Conservation (phyloP, 2,888 invertebrate genomes). For the Epicampocera succincta region DNA sequence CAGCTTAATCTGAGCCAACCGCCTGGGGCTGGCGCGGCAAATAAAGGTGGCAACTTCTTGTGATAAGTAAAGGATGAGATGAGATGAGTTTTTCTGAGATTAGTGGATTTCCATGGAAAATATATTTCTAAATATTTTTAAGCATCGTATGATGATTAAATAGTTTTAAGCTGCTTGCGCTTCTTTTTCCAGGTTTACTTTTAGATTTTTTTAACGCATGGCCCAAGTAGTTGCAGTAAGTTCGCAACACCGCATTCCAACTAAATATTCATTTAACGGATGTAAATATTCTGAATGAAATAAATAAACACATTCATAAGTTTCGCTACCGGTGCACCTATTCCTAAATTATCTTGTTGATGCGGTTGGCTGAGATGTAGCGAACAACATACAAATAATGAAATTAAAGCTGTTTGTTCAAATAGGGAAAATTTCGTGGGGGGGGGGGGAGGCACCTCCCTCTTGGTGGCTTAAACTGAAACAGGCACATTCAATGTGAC, state of each 20-base stretch:
- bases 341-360: slow-evolving; percentile 14
- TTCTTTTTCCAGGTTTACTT: not conserved
- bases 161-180: not conserved
- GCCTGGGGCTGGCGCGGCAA: too few species aligned
- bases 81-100: too few species aligned
- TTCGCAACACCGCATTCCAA: slow-evolving; percentile 30
- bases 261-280: slow-evolving; percentile 53
- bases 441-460: too few species aligned
- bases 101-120: too few species aligned
- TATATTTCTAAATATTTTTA: too few species aligned
- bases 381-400: slow-evolving; percentile 14
- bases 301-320: slow-evolving; percentile 1
- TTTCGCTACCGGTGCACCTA: not conserved
- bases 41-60: too few species aligned
- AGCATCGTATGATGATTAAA: not conserved
- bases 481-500: slow-evolving; percentile 23
- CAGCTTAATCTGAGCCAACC: too few species aligned
- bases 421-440: too few species aligned
- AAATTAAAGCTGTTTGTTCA: not conserved
- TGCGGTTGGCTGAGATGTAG: slow-evolving; percentile 32
- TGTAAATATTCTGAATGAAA: slow-evolving; percentile 40
- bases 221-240: not conserved
- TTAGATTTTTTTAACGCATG: slow-evolving; percentile 7
- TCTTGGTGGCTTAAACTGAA: slow-evolving; percentile 32
- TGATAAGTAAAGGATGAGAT: too few species aligned